Evolutionary conservation across 2,797 vertebrate genomes (phyloP).

Genomic region (Steatocranus sp.): DNA sequence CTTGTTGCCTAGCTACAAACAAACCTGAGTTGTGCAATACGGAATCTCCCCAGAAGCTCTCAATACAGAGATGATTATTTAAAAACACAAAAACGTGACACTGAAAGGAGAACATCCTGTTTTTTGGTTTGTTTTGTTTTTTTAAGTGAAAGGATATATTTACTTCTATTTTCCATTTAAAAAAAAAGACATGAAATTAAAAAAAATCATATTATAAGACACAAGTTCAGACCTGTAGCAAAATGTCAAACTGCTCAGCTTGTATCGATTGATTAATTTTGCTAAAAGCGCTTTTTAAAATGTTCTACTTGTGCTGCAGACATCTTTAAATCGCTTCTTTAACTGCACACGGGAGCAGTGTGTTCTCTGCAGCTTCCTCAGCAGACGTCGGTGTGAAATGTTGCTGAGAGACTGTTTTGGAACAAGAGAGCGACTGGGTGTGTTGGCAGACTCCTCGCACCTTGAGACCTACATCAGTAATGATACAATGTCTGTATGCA

Average conservation of each 20-base stretch:
- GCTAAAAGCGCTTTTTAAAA: background rate
- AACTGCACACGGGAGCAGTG: background rate
- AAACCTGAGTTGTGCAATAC: background rate
- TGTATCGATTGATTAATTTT: background rate
- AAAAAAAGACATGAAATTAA: background rate
- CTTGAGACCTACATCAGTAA: slow-evolving; percentile 37
- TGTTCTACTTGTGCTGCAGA: background rate
- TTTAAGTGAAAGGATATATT: background rate
- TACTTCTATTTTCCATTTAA: accelerated
- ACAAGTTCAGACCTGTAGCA: background rate
- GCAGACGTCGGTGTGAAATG: background rate
- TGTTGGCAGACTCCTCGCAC: background rate
- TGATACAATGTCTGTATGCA: slow-evolving; percentile 15
- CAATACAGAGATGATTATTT: background rate
- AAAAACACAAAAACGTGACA: background rate
- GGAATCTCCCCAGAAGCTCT: background rate
- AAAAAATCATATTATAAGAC: background rate
- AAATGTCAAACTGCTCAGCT: background rate
- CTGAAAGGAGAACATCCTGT: background rate
- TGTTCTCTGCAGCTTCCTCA: background rate
- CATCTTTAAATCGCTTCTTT: background rate
- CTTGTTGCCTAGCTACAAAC: slow-evolving; percentile 8
- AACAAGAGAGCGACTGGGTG: background rate
- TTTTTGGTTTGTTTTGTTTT: accelerated
- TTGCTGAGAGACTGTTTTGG: slow-evolving; percentile 14